Evolutionary conservation across 2,888 invertebrate species (phyloP), one percentile per base, ranked within the genome.

Genomic region (Nomada hirtipes): DNA sequence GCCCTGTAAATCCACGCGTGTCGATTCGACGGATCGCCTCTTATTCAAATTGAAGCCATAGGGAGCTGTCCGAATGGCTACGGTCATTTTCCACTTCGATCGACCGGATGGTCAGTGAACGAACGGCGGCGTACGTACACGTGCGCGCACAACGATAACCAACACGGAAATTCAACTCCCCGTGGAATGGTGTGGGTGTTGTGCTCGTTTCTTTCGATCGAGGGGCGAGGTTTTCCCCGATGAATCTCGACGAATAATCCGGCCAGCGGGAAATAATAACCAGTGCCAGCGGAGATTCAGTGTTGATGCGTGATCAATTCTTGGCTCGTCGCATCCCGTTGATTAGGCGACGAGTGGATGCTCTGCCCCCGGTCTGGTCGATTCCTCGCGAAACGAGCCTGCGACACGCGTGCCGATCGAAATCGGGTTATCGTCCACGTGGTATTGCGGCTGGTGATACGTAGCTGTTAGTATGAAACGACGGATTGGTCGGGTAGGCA

Each of bases 31-130:
- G 64, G 57, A 64, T 68, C 67, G 61, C 82, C 84, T 86, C 68
- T 83, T 76, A 77, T 84, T 77, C 76, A 57, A 82, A 82, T 86
- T 86, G 84, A 86, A 86, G 84, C 86, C 82, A 84, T 82, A 86
- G 59, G 60, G 75, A 71, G 77, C 76, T 67, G 63, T 52, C 65
- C 55, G 75, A 75, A 47, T 57, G 55, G 61, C 50, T 70, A 79
- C 79, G 80, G 79, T 86, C 86, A 76, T 86, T 86, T 86, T 84
- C 84, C 67, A 78, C 79, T 86, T 84, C 79, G 84, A 86, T 86
- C 84, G 68, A 47, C 23, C 36, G 53, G 26, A 29, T 84, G 86
- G 86, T 88, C 86, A 82, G 76, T 87, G 83, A 85, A 86, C 86
- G 68, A 26, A 57, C 10, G 57, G 13, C 9, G 63, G 36, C 72